Percentiles rank a stretch among this genome's conserved stretches.
phyloP scores from a whole-genome alignment of 2,888 invertebrate species.

The Ferdinandea cuprea region DNA sequence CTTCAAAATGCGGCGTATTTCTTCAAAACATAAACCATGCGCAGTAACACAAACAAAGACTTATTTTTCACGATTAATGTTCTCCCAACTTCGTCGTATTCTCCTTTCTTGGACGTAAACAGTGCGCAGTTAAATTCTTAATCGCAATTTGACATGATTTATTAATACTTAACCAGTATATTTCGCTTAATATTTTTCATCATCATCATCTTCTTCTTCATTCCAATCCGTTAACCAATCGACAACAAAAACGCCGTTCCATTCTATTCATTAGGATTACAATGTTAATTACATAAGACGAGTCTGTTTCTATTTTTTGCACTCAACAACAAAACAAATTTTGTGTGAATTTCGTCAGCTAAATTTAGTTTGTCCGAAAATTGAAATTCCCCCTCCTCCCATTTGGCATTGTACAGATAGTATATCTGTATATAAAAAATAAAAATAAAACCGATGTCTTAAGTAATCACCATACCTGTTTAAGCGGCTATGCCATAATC shows the following conservation, averaged over 20 bases:
- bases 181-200: no score
- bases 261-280: slow-evolving; percentile 59
- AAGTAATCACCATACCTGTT: slow-evolving; percentile 68
- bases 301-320: slow-evolving; percentile 28
- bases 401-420: slow-evolving; percentile 24
- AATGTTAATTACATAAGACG: slow-evolving; percentile 60
- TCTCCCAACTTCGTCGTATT: not conserved
- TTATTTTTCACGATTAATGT: no score
- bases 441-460: slow-evolving; percentile 40
- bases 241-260: slow-evolving; percentile 1
- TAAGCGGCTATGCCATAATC: slow-evolving; percentile 51
- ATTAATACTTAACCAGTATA: slow-evolving; percentile 2
- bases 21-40: no score
- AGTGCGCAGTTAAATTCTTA: not conserved
- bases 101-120: not conserved
- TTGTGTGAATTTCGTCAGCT: slow-evolving; percentile 55
- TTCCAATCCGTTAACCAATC: slow-evolving; percentile 9
- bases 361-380: slow-evolving; percentile 46
- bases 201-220: slow-evolving; percentile 41
- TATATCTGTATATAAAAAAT: not conserved
- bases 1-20: no score
- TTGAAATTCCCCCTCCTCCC: slow-evolving; percentile 31
- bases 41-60: no score
- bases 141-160: not conserved
- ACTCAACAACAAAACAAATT: slow-evolving; percentile 17